Evolutionary conservation across 2,797 vertebrate genomes (phyloP), one percentile per base, ranked within the genome.

Genomic region (Sphenopsis melanotis): DNA sequence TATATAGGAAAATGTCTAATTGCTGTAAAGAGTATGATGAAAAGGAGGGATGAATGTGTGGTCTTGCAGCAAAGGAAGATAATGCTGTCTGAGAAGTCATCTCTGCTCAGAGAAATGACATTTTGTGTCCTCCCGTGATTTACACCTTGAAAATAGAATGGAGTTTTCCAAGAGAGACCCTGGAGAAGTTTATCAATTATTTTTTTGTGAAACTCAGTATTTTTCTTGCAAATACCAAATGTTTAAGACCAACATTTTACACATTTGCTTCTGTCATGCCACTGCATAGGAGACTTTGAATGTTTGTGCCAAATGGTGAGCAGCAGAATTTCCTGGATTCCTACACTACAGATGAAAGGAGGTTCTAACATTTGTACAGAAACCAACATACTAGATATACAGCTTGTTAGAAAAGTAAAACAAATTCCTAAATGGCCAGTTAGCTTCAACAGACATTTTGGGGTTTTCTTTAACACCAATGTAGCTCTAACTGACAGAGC

Each of bases 1-100:
- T 69, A 95, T 50, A 93, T 32, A 93, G 77, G 68, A 77, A 92
- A 94, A 92, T 69, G 87, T 82, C 95, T 97, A 97, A 96, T 96
- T 96, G 87, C 95, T 94, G 83, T 82, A 93, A 95, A 91, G 74
- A 80, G 56, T 59, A 88, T 22, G 87, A 94, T 84, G 88, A 61
- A 94, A 95, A 93, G 74, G 74, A 96, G 80, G 57, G 90, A 96
- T 53, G 56, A 91, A 89, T 71, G 47, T 49, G 52, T 90, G 42
- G 61, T 94, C 60, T 87, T 89, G 77, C 74, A 87, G 89, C 26
- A 76, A 68, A 82, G 63, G 66, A 78, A 86, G 55, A 79, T 78
- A 72, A 88, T 23, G 18, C 72, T 89, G 61, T 42, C 89, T 92
- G 87, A 94, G 75, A 91, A 92, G 61, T 83, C 66, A 90, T 60